Evolutionary conservation across 2,888 invertebrate species (phyloP), one percentile per base, ranked within the genome.

Genomic region (Physocephala rufipes): DNA sequence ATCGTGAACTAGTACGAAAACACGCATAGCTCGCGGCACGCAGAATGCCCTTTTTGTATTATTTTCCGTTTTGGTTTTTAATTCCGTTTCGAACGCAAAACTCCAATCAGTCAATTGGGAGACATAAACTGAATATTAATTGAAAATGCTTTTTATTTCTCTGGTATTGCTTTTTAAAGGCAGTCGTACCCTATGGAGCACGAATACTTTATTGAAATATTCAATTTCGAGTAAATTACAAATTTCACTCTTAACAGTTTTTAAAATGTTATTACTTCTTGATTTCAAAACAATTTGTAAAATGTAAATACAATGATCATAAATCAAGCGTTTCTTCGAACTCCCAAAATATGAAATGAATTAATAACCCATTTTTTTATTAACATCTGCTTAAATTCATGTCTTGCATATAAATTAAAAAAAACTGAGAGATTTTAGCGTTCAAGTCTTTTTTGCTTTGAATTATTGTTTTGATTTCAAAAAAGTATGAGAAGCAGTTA

Each of bases 71-170:
- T 58, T n/a, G n/a, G n/a, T n/a, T 58, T 58, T 28, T 26, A 7
- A 26, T 58, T 58, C 58, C 24, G 26, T 13, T 47, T 12, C 24
- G 12, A 24, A 58, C 19, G 15, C 49, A 24, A 24, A 24, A 58
- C n/a, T n/a, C n/a, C 12, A 13, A 21, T 21, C 26, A 24, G 28
- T 28, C 15, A 28, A 15, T 58, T 58, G 24, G 58, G 26, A 15
- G 16, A 58, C 58, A 58, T 58, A 15, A 5, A 13, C 58, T 58
- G 58, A 58, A 58, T 58, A 58, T 24, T 58, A 58, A 58, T 58
- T 19, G 4, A 26, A 4, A 15, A 36, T 24, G 7, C 13, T 13
- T 58, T 28, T 24, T 49, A 24, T 24, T 36, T 36, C 36, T 36
- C 9, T 36, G 36, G 36, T 36, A 36, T 36, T 9, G 9, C 36